Base-by-base conservation (phyloP, 1,140 invertebrate species). In the Zaprionus capensis region DNA sequence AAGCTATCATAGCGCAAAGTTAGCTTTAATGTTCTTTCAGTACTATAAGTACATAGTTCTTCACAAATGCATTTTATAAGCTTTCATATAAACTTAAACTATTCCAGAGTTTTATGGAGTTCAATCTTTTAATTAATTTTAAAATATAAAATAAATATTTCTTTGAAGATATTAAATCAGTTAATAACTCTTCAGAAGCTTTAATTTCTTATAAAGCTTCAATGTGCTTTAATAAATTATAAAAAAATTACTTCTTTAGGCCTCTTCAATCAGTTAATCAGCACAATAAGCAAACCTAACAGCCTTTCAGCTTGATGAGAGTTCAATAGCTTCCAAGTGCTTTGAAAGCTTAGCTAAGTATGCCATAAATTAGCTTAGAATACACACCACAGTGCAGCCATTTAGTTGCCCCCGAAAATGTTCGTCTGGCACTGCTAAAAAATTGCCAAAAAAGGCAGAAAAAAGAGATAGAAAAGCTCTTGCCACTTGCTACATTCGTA, bases 401-500 rank as follows among this genome's bases (percentile, higher is more conserved):
- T 15, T 11, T 11, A 17, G 34, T 15, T 55, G 26, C 28, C 41
- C 14, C 28, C 49, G 0, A 2, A 14, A 36, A 53, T 9, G 41
- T 9, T n/a, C 22, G 41, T 12, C 20, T 41, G 71, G 17, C 56
- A 15, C 14, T 36, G 44, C 53, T 36, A 67, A 65, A 63, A 75
- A 70, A 64, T 59, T 68, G 51, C 70, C 34, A 69, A 38, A 59
- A 58, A 58, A 22, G 20, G 20, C 5, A 22, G 2, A 12, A 49
- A 20, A 51, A 12, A 51, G 20, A 51, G 46, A 15, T n/a, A n/a
- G 28, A 69, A 69, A 79, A 78, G 53, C 71, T 71, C 62, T 57
- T 51, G 5, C 58, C 46, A 70, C 62, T 68, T 75, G 56, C 70
- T 57, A 85, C 78, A 90, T 82, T 90, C 81, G 86, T 85, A 91